Percentiles rank a stretch among this genome's conserved stretches.
Evolutionary conservation across 2,113 vertebrate genomes (phyloP).

Genomic region (Pseudopodoces humilis): DNA sequence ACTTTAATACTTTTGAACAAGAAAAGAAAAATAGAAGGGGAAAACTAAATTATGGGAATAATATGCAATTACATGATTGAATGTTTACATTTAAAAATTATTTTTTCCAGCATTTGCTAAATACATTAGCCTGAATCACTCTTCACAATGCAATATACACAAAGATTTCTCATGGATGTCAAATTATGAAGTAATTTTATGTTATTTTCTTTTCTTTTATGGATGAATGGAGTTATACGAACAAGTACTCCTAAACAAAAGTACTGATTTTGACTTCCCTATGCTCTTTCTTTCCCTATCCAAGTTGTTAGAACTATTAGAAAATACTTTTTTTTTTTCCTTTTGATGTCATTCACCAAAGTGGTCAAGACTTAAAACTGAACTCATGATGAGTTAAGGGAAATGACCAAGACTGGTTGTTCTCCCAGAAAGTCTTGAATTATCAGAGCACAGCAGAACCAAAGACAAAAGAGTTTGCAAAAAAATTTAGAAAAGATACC

Average conservation of each 20-base stretch:
- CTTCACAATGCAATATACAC: neutral
- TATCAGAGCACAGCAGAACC: neutral
- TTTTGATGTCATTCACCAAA: neutral
- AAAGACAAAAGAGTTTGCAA: neutral
- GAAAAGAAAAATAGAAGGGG: neutral
- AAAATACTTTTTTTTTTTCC: neutral
- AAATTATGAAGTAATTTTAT: conserved; percentile 6
- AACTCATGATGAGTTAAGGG: neutral
- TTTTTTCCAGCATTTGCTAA: neutral
- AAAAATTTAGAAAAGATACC: neutral
- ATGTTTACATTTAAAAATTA: neutral
- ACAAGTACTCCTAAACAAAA: neutral
- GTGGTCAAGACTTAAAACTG: neutral
- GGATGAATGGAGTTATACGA: neutral
- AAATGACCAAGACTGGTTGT: neutral
- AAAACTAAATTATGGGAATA: neutral
- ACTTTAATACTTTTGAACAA: neutral
- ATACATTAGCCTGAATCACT: neutral
- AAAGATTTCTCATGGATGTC: neutral
- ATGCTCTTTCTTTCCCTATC: neutral
- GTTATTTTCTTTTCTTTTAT: neutral
- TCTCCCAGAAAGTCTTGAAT: neutral
- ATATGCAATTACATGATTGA: neutral
- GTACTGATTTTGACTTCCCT: neutral
- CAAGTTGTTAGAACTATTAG: neutral